Evolutionary conservation across 2,113 vertebrate genomes (phyloP), one percentile per base, ranked within the genome.

Genomic region (Brachyhypopomus gauderio): DNA sequence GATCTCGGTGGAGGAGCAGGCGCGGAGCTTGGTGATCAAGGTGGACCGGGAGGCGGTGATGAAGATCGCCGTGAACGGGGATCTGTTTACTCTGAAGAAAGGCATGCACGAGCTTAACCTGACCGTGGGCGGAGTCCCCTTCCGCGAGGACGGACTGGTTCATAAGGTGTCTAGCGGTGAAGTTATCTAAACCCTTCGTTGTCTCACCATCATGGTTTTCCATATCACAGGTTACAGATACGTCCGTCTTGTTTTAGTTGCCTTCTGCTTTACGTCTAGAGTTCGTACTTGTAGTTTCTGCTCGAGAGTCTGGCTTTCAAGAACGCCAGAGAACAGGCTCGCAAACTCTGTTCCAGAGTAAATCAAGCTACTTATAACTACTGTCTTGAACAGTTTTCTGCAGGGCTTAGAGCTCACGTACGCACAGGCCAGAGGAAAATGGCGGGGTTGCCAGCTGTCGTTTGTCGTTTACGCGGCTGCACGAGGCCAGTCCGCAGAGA

Each of bases 41-140:
- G 96, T 99, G 14, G 96, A 98, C 92, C 94, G 90, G 75, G 97
- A 98, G 27, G 97, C 97, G 0, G 96, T 99, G 41, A 99, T 99
- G 98, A 98, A 97, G 92, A 98, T 99, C 1, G 95, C 96, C 0
- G 96, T 98, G 38, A 95, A 96, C 0, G 95, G 95, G 4, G 93
- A 95, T 70, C 91, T 99, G 72, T 98, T 98, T 86, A 96, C 94
- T 8, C 87, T 93, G 14, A 90, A 94, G 81, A 93, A 94, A 87
- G 96, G 96, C 34, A 89, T 98, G 67, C 97, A 97, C 72, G 96
- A 98, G 41, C 94, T 98, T 80, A 97, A 98, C 88, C 93, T 99
- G 14, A 98, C 98, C 0, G 96, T 99, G 16, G 98, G 97, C 69
- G 98, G 98, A 58, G 92, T 98, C 81, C 97, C 97, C 41, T 98